Evolutionary conservation across 1,140 invertebrate species (phyloP).

Genomic region (Neodiprion virginianus): DNA sequence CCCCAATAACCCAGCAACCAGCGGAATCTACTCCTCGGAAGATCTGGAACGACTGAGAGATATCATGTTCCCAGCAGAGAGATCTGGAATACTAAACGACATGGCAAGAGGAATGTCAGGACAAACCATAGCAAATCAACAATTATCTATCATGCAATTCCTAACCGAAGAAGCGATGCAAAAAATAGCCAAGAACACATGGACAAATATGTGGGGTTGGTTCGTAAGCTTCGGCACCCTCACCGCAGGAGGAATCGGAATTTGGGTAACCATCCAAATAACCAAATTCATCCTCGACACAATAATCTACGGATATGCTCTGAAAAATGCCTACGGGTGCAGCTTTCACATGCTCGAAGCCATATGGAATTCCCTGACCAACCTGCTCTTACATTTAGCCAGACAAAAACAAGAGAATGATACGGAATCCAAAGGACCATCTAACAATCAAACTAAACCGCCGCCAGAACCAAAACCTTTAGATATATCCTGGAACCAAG

Average conservation of each 20-base stretch:
- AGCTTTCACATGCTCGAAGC: constrained; percentile 20
- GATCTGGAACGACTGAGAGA: constrained; percentile 21
- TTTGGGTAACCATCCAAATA: neutral
- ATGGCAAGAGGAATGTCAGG: neutral
- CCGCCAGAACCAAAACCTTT: too few relatives aligned
- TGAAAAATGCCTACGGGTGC: constrained; percentile 23
- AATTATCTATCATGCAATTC: too few relatives aligned
- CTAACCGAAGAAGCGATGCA: too few relatives aligned
- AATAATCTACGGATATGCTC: constrained; percentile 15
- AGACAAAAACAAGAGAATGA: neutral
- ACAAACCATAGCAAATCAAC: too few relatives aligned
- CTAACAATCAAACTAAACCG: too few relatives aligned
- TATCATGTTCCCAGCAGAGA: constrained; percentile 26
- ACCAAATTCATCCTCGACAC: constrained; percentile 21
- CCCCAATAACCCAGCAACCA: constrained; percentile 27
- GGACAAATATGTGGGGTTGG: neutral
- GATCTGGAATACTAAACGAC: neutral
- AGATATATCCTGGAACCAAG: too few relatives aligned
- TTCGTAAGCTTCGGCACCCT: constrained; percentile 5
- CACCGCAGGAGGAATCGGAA: constrained; percentile 6
- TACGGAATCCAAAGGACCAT: too few relatives aligned
- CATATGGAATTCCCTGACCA: constrained; percentile 20
- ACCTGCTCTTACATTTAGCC: constrained; percentile 16
- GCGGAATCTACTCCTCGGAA: constrained; percentile 27
- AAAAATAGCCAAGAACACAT: neutral